Conservation (phyloP, 2,797 vertebrate species). For the Champsocephalus esox region DNA sequence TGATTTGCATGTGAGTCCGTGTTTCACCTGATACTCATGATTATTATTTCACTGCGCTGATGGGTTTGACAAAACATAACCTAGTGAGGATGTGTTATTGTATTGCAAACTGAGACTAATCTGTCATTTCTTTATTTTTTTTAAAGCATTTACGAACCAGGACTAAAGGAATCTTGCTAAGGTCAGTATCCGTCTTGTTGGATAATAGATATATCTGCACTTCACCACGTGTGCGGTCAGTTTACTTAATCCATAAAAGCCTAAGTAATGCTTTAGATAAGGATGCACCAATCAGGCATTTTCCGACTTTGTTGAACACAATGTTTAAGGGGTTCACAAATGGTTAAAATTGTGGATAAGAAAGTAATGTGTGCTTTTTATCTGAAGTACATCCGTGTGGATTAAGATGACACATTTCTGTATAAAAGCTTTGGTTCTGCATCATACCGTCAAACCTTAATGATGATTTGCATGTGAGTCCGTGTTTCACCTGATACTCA, state of each 20-base stretch:
- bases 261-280: too few relatives aligned
- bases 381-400: not conserved
- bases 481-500: slow-evolving; percentile 84
- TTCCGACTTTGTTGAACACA: too few relatives aligned
- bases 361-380: not conserved
- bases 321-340: not conserved
- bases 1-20: slow-evolving; percentile 85
- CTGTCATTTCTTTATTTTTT: accelerated
- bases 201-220: not conserved
- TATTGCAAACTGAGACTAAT: not conserved
- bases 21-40: slow-evolving; percentile 84
- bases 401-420: not conserved
- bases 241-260: not conserved
- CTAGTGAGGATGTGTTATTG: accelerated
- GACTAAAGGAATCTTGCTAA: accelerated
- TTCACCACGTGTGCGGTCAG: not conserved
- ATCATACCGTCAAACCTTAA: slow-evolving; percentile 62
- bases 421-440: not conserved
- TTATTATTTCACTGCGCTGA: slow-evolving; percentile 80
- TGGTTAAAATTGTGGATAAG: too few relatives aligned
- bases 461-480: slow-evolving; percentile 86
- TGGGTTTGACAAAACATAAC: slow-evolving; percentile 54
- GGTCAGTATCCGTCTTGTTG: not conserved
- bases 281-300: too few relatives aligned
- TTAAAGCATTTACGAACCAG: slow-evolving; percentile 3